A percentile compares a stretch with the other conserved stretches of the same genome.
These are phyloP conservation scores for Schizothorax lantsangensis DNA, from an alignment of 2,797 vertebrate genomes.

Conservation along the genomic window DNA sequence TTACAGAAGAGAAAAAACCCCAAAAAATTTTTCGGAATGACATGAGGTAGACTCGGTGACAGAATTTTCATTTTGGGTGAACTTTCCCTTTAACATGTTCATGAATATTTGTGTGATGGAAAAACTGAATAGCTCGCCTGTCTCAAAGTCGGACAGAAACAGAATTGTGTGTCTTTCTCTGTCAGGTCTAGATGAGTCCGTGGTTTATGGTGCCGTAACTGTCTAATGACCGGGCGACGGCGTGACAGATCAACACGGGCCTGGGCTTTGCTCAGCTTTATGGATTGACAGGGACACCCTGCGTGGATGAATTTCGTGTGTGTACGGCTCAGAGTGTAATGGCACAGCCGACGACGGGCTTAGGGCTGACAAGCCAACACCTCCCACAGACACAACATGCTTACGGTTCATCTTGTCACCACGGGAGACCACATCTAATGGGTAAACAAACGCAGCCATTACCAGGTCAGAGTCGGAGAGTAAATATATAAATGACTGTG, in stretches of 20 bases:
- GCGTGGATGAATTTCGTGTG: slow-evolving; percentile 15
- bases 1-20: not conserved
- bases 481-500: slow-evolving; percentile 37
- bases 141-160: slow-evolving; percentile 16
- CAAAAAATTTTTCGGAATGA: not conserved
- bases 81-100: not conserved
- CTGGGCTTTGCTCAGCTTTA: slow-evolving; percentile 36
- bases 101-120: not conserved
- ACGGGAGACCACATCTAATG: slow-evolving; percentile 45
- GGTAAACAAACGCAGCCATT: slow-evolving; percentile 59
- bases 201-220: slow-evolving; percentile 5
- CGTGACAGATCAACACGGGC: slow-evolving; percentile 39
- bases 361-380: slow-evolving; percentile 37
- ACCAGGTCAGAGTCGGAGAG: slow-evolving; percentile 43
- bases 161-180: slow-evolving; percentile 3
- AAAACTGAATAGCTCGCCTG: not conserved
- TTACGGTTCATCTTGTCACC: slow-evolving; percentile 52
- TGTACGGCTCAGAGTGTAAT: slow-evolving; percentile 37
- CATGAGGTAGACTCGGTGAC: not conserved
- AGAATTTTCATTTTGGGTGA: not conserved
- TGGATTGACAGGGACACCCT: slow-evolving; percentile 29
- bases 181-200: slow-evolving; percentile 25
- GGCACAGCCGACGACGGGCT: slow-evolving; percentile 23
- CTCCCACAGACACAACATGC: slow-evolving; percentile 47
- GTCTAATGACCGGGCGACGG: slow-evolving; percentile 35